Evolutionary conservation across 2,888 invertebrate species (phyloP).

Genomic region (Acleris cristana): DNA sequence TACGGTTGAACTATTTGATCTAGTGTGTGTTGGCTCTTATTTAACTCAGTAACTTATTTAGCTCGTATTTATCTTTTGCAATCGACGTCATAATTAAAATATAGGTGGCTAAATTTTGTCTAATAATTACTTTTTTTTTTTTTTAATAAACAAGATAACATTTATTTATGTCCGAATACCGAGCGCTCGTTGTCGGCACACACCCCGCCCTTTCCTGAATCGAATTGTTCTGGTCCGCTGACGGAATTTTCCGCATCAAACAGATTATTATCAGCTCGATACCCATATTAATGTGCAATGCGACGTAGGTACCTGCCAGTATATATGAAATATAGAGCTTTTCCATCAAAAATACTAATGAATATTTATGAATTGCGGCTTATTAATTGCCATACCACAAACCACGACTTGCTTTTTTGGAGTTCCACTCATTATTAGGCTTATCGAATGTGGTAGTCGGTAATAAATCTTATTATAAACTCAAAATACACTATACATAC

Average conservation of each 20-base stretch:
- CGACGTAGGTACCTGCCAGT: conserved; percentile 14
- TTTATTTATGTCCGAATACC: background rate
- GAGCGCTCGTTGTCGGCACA: background rate
- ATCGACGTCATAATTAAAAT: background rate
- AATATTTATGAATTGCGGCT: conserved; percentile 31
- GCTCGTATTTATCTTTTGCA: background rate
- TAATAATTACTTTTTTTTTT: too few species aligned
- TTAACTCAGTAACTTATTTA: background rate
- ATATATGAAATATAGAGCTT: conserved; percentile 26
- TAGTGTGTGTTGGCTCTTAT: too few species aligned
- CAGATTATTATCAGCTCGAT: conserved; percentile 38
- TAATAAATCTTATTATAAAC: background rate
- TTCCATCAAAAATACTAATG: conserved; percentile 33
- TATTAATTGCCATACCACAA: conserved; percentile 13
- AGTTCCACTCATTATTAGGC: background rate
- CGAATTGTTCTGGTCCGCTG: conserved; percentile 28
- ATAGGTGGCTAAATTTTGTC: too few species aligned
- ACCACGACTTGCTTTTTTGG: conserved; percentile 7
- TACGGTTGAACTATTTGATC: too few species aligned
- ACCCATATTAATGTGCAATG: conserved; percentile 28
- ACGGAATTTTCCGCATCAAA: conserved; percentile 36
- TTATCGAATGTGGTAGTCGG: background rate
- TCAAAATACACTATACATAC: background rate
- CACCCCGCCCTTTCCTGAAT: conserved; percentile 23
- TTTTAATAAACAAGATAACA: background rate